These are phyloP conservation scores for Gryllus bimaculatus DNA, from an alignment of 1,140 invertebrate species.

Conservation along the genomic window DNA sequence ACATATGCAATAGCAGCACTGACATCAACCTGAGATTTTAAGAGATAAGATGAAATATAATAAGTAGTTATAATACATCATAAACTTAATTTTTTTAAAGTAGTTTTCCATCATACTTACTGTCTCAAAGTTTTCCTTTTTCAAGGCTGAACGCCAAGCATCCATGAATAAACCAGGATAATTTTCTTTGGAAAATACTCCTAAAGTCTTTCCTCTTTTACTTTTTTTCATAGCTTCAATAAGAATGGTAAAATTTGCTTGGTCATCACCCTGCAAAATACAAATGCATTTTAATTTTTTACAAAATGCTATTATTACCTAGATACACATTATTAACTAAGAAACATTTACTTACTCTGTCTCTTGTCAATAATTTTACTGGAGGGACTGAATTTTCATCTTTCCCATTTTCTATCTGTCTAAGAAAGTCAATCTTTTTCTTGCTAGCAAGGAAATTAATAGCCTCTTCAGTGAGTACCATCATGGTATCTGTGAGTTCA, in stretches of 20 bases:
- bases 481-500: slow-evolving; percentile 90
- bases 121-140: slow-evolving; percentile 69
- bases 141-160: slow-evolving; percentile 71
- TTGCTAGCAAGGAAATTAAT: slow-evolving; percentile 91
- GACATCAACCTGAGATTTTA: slow-evolving; percentile 61
- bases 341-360: slow-evolving; percentile 60
- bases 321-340: neutral
- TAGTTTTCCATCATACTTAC: slow-evolving; percentile 29
- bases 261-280: slow-evolving; percentile 71
- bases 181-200: slow-evolving; percentile 92
- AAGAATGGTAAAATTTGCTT: slow-evolving; percentile 84
- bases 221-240: slow-evolving; percentile 78
- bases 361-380: slow-evolving; percentile 79
- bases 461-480: slow-evolving; percentile 74
- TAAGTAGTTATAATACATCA: neutral
- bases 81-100: neutral
- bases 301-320: neutral
- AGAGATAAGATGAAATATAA: slow-evolving; percentile 7
- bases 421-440: slow-evolving; percentile 95
- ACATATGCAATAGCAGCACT: slow-evolving; percentile 73
- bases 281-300: neutral
- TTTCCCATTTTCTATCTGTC: slow-evolving; percentile 80
- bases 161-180: slow-evolving; percentile 89
- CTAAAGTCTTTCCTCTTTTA: slow-evolving; percentile 80
- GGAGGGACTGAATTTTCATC: slow-evolving; percentile 74